Percentiles rank a stretch among this genome's conserved stretches.
These are phyloP conservation scores for Psix sp. DNA, from an alignment of 1,140 invertebrate genomes.

Conservation along the genomic window DNA sequence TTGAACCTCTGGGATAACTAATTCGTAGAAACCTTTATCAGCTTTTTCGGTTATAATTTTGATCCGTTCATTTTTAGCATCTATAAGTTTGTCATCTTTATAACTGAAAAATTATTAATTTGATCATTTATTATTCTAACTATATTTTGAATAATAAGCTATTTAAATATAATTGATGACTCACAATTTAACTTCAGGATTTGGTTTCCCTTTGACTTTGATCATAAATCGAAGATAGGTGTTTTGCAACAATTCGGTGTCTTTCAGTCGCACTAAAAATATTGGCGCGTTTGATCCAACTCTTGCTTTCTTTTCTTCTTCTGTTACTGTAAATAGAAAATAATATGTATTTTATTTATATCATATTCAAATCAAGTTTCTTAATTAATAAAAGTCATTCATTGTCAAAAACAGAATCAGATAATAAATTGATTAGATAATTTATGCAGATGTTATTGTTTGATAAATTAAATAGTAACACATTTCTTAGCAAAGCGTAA, in stretches of 20 bases:
- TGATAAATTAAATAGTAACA: no score
- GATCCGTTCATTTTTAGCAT: conserved; percentile 82
- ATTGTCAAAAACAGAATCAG: no score
- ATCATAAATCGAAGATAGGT: conserved; percentile 93
- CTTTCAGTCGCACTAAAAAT: conserved; percentile 89
- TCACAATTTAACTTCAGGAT: conserved; percentile 90
- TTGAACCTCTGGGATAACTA: conserved; percentile 91
- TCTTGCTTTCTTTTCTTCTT: conserved; percentile 83
- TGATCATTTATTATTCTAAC: conserved; percentile 4
- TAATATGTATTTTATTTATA: no score
- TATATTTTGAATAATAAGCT: conserved; percentile 72
- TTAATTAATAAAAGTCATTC: no score
- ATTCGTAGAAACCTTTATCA: conserved; percentile 91
- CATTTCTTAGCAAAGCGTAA: no score
- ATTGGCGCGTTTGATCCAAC: conserved; percentile 85
- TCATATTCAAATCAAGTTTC: no score
- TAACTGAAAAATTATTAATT: conserved; percentile 80
- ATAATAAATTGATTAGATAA: no score
- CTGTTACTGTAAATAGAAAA: conserved; percentile 79
- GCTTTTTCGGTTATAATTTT: conserved; percentile 85
- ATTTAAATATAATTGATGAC: neutral
- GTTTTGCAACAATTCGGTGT: conserved; percentile 90
- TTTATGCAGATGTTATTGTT: no score
- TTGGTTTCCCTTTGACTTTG: conserved; percentile 91
- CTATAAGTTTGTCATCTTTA: conserved; percentile 88